Evolutionary conservation across 2,888 invertebrate genomes (phyloP), one percentile per base, ranked within the genome.

Genomic region (Lobophora halterata): DNA sequence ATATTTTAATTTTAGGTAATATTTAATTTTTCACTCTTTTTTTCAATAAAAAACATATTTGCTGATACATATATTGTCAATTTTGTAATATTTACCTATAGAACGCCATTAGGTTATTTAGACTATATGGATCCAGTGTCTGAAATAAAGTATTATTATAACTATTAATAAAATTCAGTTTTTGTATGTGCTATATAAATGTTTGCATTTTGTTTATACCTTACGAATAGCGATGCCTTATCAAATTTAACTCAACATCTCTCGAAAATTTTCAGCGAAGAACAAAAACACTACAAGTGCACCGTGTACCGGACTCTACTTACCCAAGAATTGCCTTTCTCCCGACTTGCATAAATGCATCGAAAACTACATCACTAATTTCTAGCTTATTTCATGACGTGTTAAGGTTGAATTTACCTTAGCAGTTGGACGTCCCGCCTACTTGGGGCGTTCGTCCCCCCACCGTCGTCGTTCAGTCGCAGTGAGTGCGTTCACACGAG

Each of bases 401-500:
- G 1, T 46, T 72, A 78, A 45, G 55, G 72, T 65, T 25, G 19
- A 46, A 16, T 59, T 57, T 74, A 1, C 52, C 30, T 37, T 54
- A 58, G 24, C 16, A 7, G 31, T 20, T 14, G 23, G 47, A 46
- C 60, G 85, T 59, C 80, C 85, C 86, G 86, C 86, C 86, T 79
- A 68, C 72, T 76, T 72, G 78, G 85, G 86, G 86, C 86, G 86
- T 79, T n/a, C 74, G 59, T 66, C 70, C 74, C 79, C 79, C 80
- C 79, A 70, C 74, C 71, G 65, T 65, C 61, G 67, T 49, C 58
- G 71, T n/a, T n/a, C n/a, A n/a, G 70, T 61, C 72, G 67, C 71
- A 63, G 58, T 55, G 71, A 78, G 75, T 74, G 76, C 78, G 78
- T 77, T 78, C 79, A 76, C 78, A 76, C 79, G 71, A 74, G 67